Evolutionary conservation across 2,797 vertebrate genomes (phyloP), one percentile per base, ranked within the genome.

Genomic region (Petrocephalus schoutedeni): DNA sequence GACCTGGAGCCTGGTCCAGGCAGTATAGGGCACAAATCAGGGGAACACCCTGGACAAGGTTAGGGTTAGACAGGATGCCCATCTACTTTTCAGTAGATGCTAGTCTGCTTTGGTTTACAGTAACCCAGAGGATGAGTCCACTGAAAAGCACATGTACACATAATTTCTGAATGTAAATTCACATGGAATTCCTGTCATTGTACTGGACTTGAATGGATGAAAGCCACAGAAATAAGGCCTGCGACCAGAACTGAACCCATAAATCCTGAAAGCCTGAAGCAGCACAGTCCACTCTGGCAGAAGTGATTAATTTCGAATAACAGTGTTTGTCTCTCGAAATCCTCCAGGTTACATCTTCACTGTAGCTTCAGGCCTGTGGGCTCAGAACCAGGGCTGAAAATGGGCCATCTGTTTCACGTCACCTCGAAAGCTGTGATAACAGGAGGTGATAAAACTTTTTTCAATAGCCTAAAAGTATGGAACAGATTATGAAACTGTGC

Each of bases 371-470:
- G 77, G 16, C 54, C 12, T 10, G 58, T 21, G 74, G 82, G 57
- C 74, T 88, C 41, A 57, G 58, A 61, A 67, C 59, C 14, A 56
- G 58, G 14, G 51, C 45, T 28, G 67, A 86, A 74, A 86, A 23
- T 21, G 12, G 61, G 87, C 84, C 88, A 88, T 86, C 88, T 86
- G 85, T n/a, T 80, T 57, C 54, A 88, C 6, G 41, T 56, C 85
- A 88, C 67, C 67, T 88, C 41, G 45, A 85, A 88, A 80, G 32
- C 80, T 53, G 41, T 21, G 80, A 83, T 82, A 61, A 57, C 80
- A 53, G 57, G 21, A 87, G 57, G 83, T 58, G 56, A 87, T 86
- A 61, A 82, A 85, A 89, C 58, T 88, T 41, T 85, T 57, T 85
- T 16, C 8, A 61, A 64, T 51, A 61, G 71, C 12, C 54, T 10